These are phyloP conservation scores for Melieria picta DNA, from an alignment of 2,888 invertebrate genomes.

Conservation along the genomic window DNA sequence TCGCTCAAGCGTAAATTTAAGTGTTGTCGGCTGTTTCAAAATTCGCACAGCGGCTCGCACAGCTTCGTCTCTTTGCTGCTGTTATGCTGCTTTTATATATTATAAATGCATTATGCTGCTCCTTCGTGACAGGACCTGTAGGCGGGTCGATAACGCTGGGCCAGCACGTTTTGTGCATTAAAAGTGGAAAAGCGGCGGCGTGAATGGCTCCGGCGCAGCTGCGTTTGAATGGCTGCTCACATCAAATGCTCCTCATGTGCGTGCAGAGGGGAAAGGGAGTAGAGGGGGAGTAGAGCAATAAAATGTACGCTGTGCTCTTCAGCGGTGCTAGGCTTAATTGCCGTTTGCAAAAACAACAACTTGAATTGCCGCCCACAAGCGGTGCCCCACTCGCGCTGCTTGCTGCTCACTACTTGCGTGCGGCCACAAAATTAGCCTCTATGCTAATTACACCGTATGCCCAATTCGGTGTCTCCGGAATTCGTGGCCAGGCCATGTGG, in stretches of 20 bases:
- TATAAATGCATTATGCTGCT: background rate
- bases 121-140: background rate
- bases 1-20: constrained; percentile 16
- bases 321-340: no score
- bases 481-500: constrained; percentile 1
- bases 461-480: background rate
- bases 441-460: no score
- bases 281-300: background rate
- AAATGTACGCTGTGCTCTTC: no score
- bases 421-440: no score
- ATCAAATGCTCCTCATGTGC: background rate
- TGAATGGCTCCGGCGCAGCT: background rate
- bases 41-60: background rate
- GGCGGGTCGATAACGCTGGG: background rate
- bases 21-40: background rate
- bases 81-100: background rate
- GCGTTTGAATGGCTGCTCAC: background rate
- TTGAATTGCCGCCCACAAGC: no score
- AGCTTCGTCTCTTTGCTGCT: background rate
- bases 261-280: background rate
- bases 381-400: no score
- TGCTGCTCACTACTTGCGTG: no score
- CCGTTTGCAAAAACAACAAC: no score
- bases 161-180: background rate
- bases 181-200: background rate